Base-by-base conservation (phyloP, 2,888 invertebrate species). In the Campopleginae sp. region DNA sequence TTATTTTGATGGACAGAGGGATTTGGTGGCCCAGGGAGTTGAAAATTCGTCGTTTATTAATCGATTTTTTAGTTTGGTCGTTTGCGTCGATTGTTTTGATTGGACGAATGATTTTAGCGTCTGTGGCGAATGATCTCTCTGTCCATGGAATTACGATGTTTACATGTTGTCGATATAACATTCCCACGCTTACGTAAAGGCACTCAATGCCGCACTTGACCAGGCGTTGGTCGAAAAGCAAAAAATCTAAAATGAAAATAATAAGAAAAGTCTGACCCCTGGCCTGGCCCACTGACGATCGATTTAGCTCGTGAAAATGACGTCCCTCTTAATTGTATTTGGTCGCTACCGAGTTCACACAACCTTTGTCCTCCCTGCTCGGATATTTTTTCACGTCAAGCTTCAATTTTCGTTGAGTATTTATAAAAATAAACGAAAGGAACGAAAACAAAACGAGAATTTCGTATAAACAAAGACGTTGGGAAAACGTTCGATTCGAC, bases 171-270 rank as follows among this genome's bases (percentile, higher is more conserved):
- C 93, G 92, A 92, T 93, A 94, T 93, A 93, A 92, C 91, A 93
- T 92, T 92, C 91, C 93, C 93, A 94, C 93, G 93, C 93, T 94
- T 94, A 93, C 92, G 93, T 93, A 92, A 93, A 91, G 93, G 93
- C 93, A 94, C 93, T 92, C 91, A 90, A 93, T 93, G 93, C 93
- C 93, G 93, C 93, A 94, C 93, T 91, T 88, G 92, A 90, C 90
- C 92, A 89, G 88, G 82, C 89, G 89, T 90, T 89, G 91, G 92
- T 91, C 90, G 88, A 87, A 89, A 89, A 85, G 86, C 89, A 87
- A 75, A 75, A 80, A 48, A 38, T 10, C 8, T 1, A 10, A 66
- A 48, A 84, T 89, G 82, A 71, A 48, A 66, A 1, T 38, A 10
- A 10, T 10, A 38, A 38, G 10, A 27, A 82, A 75, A 85, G 65